Conservation (phyloP, 1,140 invertebrate species). For the Caenorhabditis briggsae region DNA sequence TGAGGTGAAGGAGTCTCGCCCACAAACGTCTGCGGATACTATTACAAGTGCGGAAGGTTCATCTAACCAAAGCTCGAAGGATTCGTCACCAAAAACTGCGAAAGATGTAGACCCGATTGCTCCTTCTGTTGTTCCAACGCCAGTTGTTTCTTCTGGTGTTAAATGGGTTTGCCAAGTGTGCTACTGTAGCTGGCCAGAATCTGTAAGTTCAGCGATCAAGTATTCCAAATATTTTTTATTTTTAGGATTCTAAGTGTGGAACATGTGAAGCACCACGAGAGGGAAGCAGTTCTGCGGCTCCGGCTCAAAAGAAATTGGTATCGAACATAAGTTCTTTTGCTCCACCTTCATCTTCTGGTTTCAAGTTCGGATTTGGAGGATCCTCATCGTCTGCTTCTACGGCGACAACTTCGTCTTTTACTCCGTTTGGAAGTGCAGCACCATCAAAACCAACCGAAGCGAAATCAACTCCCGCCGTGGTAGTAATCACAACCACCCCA, state of each 20-base stretch:
- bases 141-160: not conserved
- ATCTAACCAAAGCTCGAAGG: slow-evolving; percentile 5
- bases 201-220: not conserved
- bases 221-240: too few species aligned
- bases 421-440: slow-evolving; percentile 81
- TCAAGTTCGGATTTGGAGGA: slow-evolving; percentile 42
- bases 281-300: not conserved
- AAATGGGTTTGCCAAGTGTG: slow-evolving; percentile 12
- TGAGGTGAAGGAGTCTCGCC: slow-evolving; percentile 30
- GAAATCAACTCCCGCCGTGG: not conserved
- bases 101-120: not conserved
- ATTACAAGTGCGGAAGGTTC: slow-evolving; percentile 13
- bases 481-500: not conserved
- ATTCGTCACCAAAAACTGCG: slow-evolving; percentile 7
- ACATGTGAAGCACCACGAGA: not conserved
- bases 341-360: not conserved
- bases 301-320: slow-evolving; percentile 25
- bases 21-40: slow-evolving; percentile 28
- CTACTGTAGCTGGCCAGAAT: not conserved
- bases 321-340: slow-evolving; percentile 12
- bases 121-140: not conserved
- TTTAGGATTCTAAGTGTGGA: not conserved
- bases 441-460: not conserved
- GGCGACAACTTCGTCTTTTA: not conserved
- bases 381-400: not conserved